Conservation (phyloP, 2,797 vertebrate species). For the Coilia nasus region DNA sequence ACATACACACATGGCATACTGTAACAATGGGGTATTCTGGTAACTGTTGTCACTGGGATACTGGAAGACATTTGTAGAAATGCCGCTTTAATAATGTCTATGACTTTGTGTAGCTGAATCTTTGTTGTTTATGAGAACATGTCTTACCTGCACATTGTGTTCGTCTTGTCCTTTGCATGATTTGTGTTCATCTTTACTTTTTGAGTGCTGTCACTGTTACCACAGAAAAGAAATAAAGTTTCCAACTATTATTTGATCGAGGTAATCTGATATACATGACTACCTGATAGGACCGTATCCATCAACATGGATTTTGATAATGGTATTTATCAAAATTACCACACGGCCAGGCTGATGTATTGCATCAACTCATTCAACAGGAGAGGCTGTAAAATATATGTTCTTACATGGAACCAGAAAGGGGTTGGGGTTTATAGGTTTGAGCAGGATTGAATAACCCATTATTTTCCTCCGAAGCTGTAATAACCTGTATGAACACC, state of each 20-base stretch:
- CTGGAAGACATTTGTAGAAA: not conserved
- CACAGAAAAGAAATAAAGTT: no score
- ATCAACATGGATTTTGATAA: no score
- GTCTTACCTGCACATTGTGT: not conserved
- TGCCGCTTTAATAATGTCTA: not conserved
- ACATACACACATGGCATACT: not conserved
- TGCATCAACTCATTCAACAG: not conserved
- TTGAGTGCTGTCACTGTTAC: not conserved
- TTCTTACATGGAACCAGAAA: not conserved
- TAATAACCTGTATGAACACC: slow-evolving; percentile 22
- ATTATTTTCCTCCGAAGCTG: slow-evolving; percentile 28
- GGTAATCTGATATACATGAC: no score
- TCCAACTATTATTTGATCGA: no score
- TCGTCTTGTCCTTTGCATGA: not conserved
- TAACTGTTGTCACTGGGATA: not conserved
- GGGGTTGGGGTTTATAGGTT: not conserved
- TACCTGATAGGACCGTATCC: no score
- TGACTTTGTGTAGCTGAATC: not conserved
- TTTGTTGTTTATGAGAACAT: not conserved
- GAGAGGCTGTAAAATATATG: not conserved
- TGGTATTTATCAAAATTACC: not conserved
- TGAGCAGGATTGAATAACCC: slow-evolving; percentile 27
- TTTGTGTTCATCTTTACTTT: not conserved
- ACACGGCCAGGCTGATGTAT: not conserved
- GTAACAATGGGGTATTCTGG: not conserved